Evolutionary conservation across 2,888 invertebrate genomes (phyloP), one percentile per base, ranked within the genome.

Genomic region (Poecilobothrus nobilitatus): DNA sequence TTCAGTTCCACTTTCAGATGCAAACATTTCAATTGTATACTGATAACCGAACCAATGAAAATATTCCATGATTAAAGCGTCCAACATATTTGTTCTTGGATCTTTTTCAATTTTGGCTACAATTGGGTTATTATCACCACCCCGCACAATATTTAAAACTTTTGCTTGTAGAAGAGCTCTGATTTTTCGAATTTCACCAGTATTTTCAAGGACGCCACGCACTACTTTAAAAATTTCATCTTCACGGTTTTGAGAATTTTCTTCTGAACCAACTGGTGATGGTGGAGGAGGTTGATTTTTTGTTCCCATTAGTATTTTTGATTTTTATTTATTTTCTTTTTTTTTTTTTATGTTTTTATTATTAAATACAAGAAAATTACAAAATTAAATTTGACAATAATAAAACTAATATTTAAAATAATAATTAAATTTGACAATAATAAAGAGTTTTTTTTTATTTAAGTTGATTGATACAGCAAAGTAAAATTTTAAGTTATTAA

Each of bases 1-100:
- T 20, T 72, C 65, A 9, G 71, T 73, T 7, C 76, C 77, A n/a
- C 76, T 76, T 70, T 81, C 81, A 69, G 77, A 73, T 1, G 77
- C 72, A 65, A 81, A 78, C 71, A 80, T 80, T 70, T 80, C 77
- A 20, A 76, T 73, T 3, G 81, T 74, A 71, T 81, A 81, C n/a
- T 76, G 76, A 63, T 76, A 80, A 61, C 78, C 77, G 67, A 76
- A 78, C 80, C 80, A 81, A 41, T 77, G 71, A 0, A 81, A 74
- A 68, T 80, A 81, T 68, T 81, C 81, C 70, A 80, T 74, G 9
- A 81, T 77, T 20, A 81, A 70, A 86, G 78, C 74, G 70, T 77
- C 72, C 66, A 76, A 68, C 20, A 75, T 22, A 10, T 71, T 67
- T 22, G 75, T 74, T 1, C 76, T 74, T 15, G 75, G 63, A 68